Evolutionary conservation across 2,113 vertebrate genomes (phyloP).

Genomic region (Gobius niger): DNA sequence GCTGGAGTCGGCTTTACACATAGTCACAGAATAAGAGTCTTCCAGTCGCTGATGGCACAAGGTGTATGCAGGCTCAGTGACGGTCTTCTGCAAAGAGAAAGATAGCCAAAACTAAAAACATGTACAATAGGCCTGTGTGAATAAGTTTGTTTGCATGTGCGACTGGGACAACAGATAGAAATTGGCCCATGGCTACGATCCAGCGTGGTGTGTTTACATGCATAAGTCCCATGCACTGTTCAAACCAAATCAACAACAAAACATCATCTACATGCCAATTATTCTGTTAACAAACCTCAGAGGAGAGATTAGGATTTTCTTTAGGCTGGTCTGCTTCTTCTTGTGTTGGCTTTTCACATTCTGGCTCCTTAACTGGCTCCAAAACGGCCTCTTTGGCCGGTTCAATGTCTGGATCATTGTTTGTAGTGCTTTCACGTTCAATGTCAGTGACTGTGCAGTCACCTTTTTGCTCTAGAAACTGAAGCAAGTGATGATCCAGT

Average conservation of each 20-base stretch:
- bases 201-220: too few relatives aligned
- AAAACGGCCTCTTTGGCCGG: background rate
- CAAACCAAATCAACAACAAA: background rate
- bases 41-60: conserved; percentile 79
- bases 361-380: background rate
- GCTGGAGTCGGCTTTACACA: conserved; percentile 75
- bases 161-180: too few relatives aligned
- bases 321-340: conserved; percentile 30
- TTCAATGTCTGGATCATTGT: background rate
- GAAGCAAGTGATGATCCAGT: conserved; percentile 36
- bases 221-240: too few relatives aligned
- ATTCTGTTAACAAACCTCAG: conserved; percentile 42
- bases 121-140: too few relatives aligned
- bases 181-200: too few relatives aligned
- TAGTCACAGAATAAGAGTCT: conserved; percentile 79
- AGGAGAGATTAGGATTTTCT: background rate
- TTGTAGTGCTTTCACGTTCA: background rate
- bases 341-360: conserved; percentile 8
- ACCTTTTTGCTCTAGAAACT: background rate
- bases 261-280: background rate
- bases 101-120: background rate
- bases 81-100: conserved; percentile 49
- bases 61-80: conserved; percentile 75
- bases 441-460: background rate
- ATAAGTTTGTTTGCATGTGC: too few relatives aligned